Evolutionary conservation across 2,888 invertebrate genomes (phyloP), one percentile per base, ranked within the genome.

Genomic region (Orthonychiurus folsomi): DNA sequence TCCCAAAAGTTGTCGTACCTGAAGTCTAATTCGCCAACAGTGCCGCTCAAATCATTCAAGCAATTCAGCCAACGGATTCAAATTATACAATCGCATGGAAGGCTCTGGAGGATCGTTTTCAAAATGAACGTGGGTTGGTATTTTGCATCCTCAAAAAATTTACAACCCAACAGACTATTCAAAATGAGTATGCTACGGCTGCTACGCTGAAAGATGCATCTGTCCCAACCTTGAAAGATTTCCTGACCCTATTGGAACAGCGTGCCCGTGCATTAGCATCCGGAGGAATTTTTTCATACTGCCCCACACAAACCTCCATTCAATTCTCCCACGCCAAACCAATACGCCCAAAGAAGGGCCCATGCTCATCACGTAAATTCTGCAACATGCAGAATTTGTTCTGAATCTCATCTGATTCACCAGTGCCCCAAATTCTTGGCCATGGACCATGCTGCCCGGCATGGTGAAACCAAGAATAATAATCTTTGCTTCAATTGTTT

Each of bases 41-140:
- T n/a, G n/a, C n/a, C n/a, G n/a, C n/a, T n/a, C n/a, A n/a, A n/a
- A n/a, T n/a, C n/a, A n/a, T n/a, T n/a, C n/a, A n/a, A n/a, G 27
- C 60, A 2, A 21, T 60, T 2, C 3, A 23, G 12, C 15, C 63
- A 2, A 56, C 60, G 2, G 65, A 67, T 21, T 62, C 50, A 1
- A 67, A 65, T 24, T 67, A 63, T 37, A 59, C 56, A 20, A 57
- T 59, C 2, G 67, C 67, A 0, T 65, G 65, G 67, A 37, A 54
- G 1, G 50, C 56, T 1, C 26, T 67, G 1, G 20, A 50, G 5
- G 50, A 58, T 15, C 27, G 67, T 5, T 67, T 63, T 28, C 26
- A 67, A 15, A 67, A 67, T 25, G 54, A 65, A 2, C 59, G 67
- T 20, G 67, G 65, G 21, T 37, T 62, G 52, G 21, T 65, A 2